phyloP scores from a whole-genome alignment of 2,797 vertebrate genomes.

The Platyrinchus mystaceus region DNA sequence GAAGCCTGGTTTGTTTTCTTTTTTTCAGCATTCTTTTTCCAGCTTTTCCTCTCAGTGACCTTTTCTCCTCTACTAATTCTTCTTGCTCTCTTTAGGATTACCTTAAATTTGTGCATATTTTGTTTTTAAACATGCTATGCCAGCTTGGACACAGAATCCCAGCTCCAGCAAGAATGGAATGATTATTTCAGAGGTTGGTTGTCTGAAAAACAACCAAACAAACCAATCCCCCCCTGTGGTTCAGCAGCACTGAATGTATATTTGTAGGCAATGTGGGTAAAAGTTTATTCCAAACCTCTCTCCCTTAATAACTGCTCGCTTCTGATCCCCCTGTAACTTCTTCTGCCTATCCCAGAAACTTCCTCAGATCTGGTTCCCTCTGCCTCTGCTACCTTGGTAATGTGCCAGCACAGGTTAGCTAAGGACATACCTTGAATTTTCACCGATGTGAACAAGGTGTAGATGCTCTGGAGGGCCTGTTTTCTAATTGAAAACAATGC shows the following conservation, averaged over 20 bases:
- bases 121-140: neutral
- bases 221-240: neutral
- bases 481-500: neutral
- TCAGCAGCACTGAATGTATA: constrained; percentile 5
- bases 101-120: neutral
- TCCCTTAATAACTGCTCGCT: neutral
- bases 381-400: neutral
- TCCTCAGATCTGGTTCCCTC: neutral
- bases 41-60: neutral
- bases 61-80: neutral
- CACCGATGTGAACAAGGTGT: neutral
- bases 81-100: neutral
- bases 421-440: neutral
- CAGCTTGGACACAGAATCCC: neutral
- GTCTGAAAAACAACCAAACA: neutral
- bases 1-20: neutral
- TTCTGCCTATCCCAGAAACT: neutral
- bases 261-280: constrained; percentile 3
- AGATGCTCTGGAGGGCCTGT: neutral
- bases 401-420: neutral
- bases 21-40: neutral
- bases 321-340: neutral
- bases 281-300: neutral
- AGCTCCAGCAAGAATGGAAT: neutral
- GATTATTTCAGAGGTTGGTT: constrained; percentile 12